phyloP scores from a whole-genome alignment of 2,888 invertebrate genomes.

The Agonopterix alstromeriana region DNA sequence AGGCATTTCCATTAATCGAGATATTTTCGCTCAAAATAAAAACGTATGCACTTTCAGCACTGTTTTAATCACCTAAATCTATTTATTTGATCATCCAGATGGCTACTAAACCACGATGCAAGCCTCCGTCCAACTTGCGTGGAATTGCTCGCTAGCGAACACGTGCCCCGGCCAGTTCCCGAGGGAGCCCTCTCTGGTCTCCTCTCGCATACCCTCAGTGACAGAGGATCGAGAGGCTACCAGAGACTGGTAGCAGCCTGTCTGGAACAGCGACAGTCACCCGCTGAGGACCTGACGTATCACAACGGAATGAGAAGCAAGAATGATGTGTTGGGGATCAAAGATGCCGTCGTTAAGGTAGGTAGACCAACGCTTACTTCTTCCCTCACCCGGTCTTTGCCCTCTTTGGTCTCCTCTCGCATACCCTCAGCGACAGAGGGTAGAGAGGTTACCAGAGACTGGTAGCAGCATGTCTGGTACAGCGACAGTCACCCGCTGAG shows the following conservation, averaged over 20 bases:
- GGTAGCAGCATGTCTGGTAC: conserved; percentile 50
- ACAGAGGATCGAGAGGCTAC: conserved; percentile 72
- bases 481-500: conserved; percentile 78
- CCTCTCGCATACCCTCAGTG: conserved; percentile 86
- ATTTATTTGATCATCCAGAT: conserved; percentile 20
- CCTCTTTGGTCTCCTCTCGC: conserved; percentile 87
- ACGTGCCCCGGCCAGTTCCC: conserved; percentile 92
- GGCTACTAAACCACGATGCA: conserved; percentile 92
- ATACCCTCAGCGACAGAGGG: conserved; percentile 86
- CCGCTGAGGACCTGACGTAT: conserved; percentile 88
- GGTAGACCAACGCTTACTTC: neutral
- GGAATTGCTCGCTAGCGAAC: conserved; percentile 87
- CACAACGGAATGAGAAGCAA: conserved; percentile 64
- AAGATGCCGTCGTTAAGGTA: conserved; percentile 47
- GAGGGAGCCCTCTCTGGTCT: conserved; percentile 90
- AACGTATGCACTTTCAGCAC: too few relatives aligned
- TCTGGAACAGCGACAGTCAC: conserved; percentile 69
- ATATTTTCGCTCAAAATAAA: too few relatives aligned
- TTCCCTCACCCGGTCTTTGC: too few relatives aligned
- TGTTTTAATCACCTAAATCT: neutral
- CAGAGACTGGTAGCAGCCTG: conserved; percentile 49
- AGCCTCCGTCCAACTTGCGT: conserved; percentile 89
- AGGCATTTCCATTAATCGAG: too few relatives aligned
- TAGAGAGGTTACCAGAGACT: conserved; percentile 41
- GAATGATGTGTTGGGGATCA: conserved; percentile 29